Percentiles rank a stretch among this genome's conserved stretches.
Conservation (phyloP, 2,797 vertebrate genomes). For the Neosilurus mollespiculum region DNA sequence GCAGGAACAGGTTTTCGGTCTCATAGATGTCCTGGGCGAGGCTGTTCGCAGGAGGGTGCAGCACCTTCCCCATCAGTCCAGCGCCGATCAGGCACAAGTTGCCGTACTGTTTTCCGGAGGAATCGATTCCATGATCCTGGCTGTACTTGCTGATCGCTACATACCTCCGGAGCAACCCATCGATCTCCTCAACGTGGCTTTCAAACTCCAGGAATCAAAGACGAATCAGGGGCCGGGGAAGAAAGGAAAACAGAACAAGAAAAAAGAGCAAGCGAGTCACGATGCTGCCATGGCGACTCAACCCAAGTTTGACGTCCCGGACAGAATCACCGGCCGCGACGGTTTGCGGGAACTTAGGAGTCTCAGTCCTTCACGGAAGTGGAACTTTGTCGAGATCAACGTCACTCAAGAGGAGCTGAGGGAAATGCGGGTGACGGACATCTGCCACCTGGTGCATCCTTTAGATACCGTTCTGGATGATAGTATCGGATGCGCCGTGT, state of each 20-base stretch:
- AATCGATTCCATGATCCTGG: conserved; percentile 90
- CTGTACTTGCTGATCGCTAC: conserved; percentile 83
- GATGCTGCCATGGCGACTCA: background rate
- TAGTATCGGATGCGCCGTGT: conserved; percentile 94
- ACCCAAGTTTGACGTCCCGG: conserved; percentile 78
- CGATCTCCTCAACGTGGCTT: conserved; percentile 98
- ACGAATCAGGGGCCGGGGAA: conserved; percentile 53
- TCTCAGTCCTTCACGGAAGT: conserved; percentile 78
- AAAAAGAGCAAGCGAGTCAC: conserved; percentile 43
- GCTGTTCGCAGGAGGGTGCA: conserved; percentile 81
- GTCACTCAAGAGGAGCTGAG: conserved; percentile 83
- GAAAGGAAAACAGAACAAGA: conserved; percentile 51
- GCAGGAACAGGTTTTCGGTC: conserved; percentile 62
- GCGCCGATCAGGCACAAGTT: conserved; percentile 64
- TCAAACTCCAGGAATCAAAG: conserved; percentile 70
- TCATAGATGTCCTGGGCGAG: conserved; percentile 78
- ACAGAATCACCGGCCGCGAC: conserved; percentile 84
- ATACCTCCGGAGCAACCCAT: conserved; percentile 81
- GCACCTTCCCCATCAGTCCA: conserved; percentile 60
- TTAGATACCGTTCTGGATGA: conserved; percentile 91
- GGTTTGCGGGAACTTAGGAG: conserved; percentile 81
- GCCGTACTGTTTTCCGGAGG: conserved; percentile 94
- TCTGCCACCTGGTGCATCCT: conserved; percentile 84
- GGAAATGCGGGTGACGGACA: conserved; percentile 69
- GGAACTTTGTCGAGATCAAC: conserved; percentile 96